Conservation (phyloP, 1,140 invertebrate genomes). For the Pogonus chalceus region DNA sequence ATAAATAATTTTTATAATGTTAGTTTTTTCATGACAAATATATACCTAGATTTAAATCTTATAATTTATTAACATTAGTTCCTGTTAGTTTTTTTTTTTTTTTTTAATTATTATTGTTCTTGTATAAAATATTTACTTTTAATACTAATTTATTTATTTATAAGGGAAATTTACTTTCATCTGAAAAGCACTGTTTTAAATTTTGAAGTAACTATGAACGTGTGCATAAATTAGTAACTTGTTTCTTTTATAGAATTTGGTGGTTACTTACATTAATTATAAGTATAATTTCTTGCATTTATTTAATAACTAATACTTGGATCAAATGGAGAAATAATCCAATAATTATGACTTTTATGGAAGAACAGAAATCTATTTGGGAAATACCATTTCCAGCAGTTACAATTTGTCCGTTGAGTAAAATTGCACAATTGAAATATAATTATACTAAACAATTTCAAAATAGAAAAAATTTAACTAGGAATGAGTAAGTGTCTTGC, state of each 20-base stretch:
- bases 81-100: no score
- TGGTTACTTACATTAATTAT: conserved; percentile 2
- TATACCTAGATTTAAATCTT: no score
- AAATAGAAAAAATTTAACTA: background rate
- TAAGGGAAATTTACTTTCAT: no score
- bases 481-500: background rate
- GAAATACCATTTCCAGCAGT: conserved; percentile 1
- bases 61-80: no score
- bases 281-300: background rate
- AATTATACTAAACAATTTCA: background rate
- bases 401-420: background rate
- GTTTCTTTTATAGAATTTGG: conserved; percentile 7
- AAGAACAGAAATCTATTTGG: background rate
- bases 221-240: no score
- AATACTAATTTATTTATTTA: no score
- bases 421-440: background rate
- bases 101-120: no score
- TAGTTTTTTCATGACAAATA: no score
- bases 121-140: no score
- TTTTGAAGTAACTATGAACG: no score
- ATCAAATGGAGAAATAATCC: conserved; percentile 9
- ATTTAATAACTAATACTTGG: conserved; percentile 3
- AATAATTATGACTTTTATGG: conserved; percentile 4
- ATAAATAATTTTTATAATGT: no score
- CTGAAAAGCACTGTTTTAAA: no score